A percentile compares a stretch with the other conserved stretches of the same genome.
Conservation (phyloP, 2,113 vertebrate genomes). For the Setophaga kirtlandii region DNA sequence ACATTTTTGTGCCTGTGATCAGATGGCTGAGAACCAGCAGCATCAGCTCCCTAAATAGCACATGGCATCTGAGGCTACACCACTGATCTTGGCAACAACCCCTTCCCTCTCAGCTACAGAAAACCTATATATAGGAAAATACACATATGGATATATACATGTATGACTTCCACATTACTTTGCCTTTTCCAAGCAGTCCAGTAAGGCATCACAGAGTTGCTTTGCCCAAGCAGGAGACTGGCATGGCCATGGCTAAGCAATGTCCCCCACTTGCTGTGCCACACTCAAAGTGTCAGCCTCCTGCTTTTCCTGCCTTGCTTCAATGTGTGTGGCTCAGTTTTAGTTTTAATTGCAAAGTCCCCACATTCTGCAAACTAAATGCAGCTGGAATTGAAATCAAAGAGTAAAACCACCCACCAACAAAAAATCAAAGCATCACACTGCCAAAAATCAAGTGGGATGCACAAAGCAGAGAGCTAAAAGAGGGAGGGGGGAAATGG, state of each 20-base stretch:
- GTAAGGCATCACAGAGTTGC: background rate
- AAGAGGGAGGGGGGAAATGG: background rate
- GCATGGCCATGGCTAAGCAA: background rate
- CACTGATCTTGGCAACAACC: background rate
- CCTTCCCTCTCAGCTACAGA: background rate
- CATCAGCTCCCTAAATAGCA: background rate
- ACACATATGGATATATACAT: background rate
- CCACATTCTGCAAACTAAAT: background rate
- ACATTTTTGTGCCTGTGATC: background rate
- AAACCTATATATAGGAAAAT: background rate
- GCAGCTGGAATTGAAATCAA: background rate
- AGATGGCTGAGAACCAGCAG: background rate
- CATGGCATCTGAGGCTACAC: background rate
- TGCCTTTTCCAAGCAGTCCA: background rate
- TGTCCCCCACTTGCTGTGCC: background rate
- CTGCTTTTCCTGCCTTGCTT: background rate
- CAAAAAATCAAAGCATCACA: background rate
- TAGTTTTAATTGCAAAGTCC: background rate
- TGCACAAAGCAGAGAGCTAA: background rate
- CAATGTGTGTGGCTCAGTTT: rapidly evolving
- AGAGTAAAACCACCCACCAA: background rate
- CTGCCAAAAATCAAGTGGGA: background rate
- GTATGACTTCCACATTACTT: background rate
- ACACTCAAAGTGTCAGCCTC: background rate
- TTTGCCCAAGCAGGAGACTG: background rate